Base-by-base conservation (phyloP, 2,888 invertebrate species). In the Apocheima hispidaria region DNA sequence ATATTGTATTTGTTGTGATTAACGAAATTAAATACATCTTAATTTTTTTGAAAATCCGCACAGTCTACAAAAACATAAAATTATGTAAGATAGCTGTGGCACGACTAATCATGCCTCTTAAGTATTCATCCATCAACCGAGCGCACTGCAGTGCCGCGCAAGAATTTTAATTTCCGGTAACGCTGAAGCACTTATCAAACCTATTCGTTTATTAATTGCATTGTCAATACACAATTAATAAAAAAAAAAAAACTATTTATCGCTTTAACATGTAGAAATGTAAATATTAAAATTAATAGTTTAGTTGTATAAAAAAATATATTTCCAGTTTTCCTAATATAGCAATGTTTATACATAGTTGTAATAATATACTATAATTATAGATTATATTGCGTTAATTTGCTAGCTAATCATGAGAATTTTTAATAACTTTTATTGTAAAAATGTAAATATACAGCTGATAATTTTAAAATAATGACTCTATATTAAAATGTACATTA, bases 391-490 rank as follows among this genome's bases (percentile, higher is more conserved):
- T 49, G 65, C 61, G n/a, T 68, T 67, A 66, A 69, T 70, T 68
- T 69, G 59, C 60, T 72, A 75, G 70, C 66, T 67, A n/a, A n/a
- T n/a, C n/a, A n/a, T n/a, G 63, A 69, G 66, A 59, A 56, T 60
- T 63, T 59, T 67, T 63, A 63, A 65, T 48, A 62, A 71, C 48
- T 44, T 64, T 65, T 68, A 66, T 56, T 71, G 70, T 71, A 71
- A 64, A 70, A 71, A 65, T 74, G 72, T 76, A 77, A 63, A 75
- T 73, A 70, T 51, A 58, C 52, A 55, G 43, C 30, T 51, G 38
- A 50, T 50, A 46, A 50, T 44, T 54, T n/a, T n/a, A n/a, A n/a
- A 51, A 71, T 67, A 65, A 60, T 64, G 4, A 43, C 67, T 52
- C 23, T 33, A 65, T 52, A 41, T 41, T 18, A 21, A 60, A 54